Conservation (phyloP, 2,797 vertebrate species). For the Eulemur albifrons region DNA sequence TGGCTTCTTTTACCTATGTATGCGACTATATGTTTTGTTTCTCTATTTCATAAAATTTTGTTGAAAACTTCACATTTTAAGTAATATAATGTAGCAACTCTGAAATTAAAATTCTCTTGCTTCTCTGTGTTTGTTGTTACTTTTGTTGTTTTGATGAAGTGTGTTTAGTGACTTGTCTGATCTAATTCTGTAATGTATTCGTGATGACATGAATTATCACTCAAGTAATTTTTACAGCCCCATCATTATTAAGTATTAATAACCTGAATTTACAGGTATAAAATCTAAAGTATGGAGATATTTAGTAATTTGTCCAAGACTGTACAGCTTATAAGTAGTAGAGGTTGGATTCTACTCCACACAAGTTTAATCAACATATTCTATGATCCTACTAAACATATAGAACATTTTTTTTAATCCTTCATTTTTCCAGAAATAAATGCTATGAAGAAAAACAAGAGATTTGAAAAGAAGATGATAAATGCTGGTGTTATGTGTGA, state of each 20-base stretch:
- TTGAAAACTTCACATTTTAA: not conserved
- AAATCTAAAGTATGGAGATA: not conserved
- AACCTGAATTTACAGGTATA: not conserved
- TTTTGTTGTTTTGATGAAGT: not conserved
- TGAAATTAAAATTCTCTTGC: not conserved
- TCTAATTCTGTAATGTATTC: not conserved
- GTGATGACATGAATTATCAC: too few species aligned
- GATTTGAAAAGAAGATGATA: not conserved
- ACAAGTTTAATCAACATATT: not conserved
- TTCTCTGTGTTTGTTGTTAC: not conserved
- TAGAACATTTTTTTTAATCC: not conserved
- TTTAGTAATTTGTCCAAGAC: not conserved
- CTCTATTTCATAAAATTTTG: not conserved
- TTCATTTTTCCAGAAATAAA: not conserved
- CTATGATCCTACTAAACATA: not conserved
- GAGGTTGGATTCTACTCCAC: not conserved
- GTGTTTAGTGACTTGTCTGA: not conserved
- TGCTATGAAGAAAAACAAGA: not conserved
- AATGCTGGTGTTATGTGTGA: not conserved
- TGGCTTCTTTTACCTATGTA: not conserved
- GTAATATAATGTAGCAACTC: not conserved
- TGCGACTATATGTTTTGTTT: not conserved
- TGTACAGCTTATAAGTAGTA: not conserved
- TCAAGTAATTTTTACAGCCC: not conserved
- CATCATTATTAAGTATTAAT: not conserved